Percentiles rank a stretch among this genome's conserved stretches.
These are phyloP conservation scores for Myoxocephalus aenaeus DNA, from an alignment of 2,797 vertebrate species.

Conservation along the genomic window DNA sequence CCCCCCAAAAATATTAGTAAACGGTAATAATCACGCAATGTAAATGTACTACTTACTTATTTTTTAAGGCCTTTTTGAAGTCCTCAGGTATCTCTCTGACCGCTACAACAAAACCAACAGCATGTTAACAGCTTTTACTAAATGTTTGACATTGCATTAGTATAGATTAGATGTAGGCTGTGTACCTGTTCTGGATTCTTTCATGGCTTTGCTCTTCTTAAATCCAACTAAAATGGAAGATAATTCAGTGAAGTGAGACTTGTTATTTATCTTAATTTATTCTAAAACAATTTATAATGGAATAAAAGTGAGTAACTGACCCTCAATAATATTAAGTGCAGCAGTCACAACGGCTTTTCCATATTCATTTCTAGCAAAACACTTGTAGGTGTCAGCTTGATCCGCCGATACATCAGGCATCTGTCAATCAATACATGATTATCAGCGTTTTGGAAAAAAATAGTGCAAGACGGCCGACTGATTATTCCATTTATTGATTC, in stretches of 20 bases:
- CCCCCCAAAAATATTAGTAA: background rate
- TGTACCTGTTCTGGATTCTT: constrained; percentile 80
- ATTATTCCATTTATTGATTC: background rate
- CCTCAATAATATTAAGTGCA: constrained; percentile 89
- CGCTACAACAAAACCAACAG: constrained; percentile 74
- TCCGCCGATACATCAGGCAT: constrained; percentile 81
- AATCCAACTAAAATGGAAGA: constrained; percentile 86
- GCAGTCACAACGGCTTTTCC: constrained; percentile 88
- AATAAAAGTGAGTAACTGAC: constrained; percentile 67
- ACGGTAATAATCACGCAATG: background rate
- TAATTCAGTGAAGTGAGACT: background rate
- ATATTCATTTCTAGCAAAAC: constrained; percentile 86
- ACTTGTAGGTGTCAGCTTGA: constrained; percentile 89
- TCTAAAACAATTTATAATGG: background rate
- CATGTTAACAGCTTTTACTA: background rate
- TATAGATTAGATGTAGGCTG: constrained; percentile 8
- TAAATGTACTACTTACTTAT: constrained; percentile 54
- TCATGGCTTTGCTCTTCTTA: constrained; percentile 86
- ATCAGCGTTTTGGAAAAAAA: constrained; percentile 20
- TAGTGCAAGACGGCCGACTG: background rate
- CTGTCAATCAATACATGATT: constrained; percentile 71
- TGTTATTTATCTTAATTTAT: background rate
- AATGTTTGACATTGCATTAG: background rate
- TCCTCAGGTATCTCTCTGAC: constrained; percentile 82
- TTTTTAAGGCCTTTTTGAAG: constrained; percentile 86